These are phyloP conservation scores for Acanthococcus lagerstroemiae DNA, from an alignment of 2,888 invertebrate species.

Conservation along the genomic window DNA sequence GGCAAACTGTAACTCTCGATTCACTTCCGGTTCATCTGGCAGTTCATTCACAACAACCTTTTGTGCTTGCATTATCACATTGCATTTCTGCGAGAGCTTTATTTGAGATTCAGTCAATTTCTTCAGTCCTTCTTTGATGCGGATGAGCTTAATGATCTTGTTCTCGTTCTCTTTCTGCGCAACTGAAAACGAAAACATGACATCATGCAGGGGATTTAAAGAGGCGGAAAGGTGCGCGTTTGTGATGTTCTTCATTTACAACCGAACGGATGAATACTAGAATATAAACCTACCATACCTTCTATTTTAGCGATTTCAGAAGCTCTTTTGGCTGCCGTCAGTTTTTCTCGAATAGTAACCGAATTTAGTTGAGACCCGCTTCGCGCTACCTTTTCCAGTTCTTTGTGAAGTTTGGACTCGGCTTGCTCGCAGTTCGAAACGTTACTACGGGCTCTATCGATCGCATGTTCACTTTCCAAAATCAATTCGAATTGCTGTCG, in stretches of 20 bases:
- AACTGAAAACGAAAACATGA: slow-evolving; percentile 41
- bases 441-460: slow-evolving; percentile 43
- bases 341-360: slow-evolving; percentile 42
- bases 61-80: slow-evolving; percentile 45
- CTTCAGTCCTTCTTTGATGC: slow-evolving; percentile 45
- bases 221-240: not conserved
- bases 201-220: not conserved
- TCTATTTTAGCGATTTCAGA: slow-evolving; percentile 45
- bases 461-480: slow-evolving; percentile 45
- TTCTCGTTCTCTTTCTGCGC: slow-evolving; percentile 45
- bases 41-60: slow-evolving; percentile 43
- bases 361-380: slow-evolving; percentile 43
- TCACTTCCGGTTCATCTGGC: slow-evolving; percentile 12
- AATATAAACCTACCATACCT: no score
- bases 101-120: slow-evolving; percentile 46
- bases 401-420: slow-evolving; percentile 43
- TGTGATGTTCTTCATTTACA: no score
- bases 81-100: slow-evolving; percentile 44
- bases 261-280: no score
- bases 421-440: slow-evolving; percentile 43
- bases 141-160: slow-evolving; percentile 46
- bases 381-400: slow-evolving; percentile 40
- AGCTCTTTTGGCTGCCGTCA: slow-evolving; percentile 44
- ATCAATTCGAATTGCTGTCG: slow-evolving; percentile 45
- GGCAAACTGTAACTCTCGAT: slow-evolving; percentile 5